Evolutionary conservation across 1,140 invertebrate species (phyloP).

Genomic region (Drosophila triauraria): DNA sequence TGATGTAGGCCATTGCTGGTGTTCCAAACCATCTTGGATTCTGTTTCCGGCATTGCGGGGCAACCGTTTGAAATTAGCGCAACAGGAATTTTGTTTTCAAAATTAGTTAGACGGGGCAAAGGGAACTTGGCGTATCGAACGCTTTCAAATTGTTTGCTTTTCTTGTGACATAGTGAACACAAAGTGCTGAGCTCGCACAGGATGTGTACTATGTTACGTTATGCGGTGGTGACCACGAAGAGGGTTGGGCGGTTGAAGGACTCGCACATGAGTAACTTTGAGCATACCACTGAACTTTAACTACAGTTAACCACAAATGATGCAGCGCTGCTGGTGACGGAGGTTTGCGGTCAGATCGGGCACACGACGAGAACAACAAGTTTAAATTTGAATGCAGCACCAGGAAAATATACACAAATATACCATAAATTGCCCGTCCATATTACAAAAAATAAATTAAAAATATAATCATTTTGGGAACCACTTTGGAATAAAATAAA

Average conservation of each 20-base stretch:
- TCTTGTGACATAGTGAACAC: constrained; percentile 52
- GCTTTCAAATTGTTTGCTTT: constrained; percentile 51
- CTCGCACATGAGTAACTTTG: constrained; percentile 53
- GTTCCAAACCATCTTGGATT: constrained; percentile 22
- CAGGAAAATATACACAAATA: not conserved
- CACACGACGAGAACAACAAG: constrained; percentile 37
- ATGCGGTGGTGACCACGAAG: not conserved
- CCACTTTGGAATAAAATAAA: too few relatives aligned
- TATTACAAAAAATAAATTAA: too few relatives aligned
- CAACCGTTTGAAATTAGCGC: constrained; percentile 22
- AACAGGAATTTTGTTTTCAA: constrained; percentile 45
- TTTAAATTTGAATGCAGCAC: constrained; percentile 9
- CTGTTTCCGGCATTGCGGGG: constrained; percentile 46
- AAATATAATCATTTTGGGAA: too few relatives aligned
- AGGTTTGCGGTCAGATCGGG: constrained; percentile 59
- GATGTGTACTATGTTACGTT: constrained; percentile 3
- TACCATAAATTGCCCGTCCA: too few relatives aligned
- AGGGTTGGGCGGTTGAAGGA: constrained; percentile 3
- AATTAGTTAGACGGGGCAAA: constrained; percentile 15
- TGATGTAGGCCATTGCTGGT: constrained; percentile 31
- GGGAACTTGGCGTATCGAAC: constrained; percentile 21
- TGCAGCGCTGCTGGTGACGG: constrained; percentile 64
- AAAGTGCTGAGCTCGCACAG: constrained; percentile 42
- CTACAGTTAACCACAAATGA: constrained; percentile 80
- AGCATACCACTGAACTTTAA: constrained; percentile 75